Evolutionary conservation across 1,140 invertebrate species (phyloP).

Genomic region (Cotesia vestalis): DNA sequence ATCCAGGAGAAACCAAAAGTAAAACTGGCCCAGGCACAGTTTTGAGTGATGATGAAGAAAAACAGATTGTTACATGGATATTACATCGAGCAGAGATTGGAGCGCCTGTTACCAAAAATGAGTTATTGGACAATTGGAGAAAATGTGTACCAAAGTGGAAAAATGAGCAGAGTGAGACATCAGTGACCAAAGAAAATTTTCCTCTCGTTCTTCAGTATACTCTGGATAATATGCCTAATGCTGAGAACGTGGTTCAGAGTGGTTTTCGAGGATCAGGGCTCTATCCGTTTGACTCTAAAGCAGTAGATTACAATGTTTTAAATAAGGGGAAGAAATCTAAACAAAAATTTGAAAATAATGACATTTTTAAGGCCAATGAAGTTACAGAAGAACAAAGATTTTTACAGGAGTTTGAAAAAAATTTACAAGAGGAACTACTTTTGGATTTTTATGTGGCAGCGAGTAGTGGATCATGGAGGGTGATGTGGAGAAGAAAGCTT

Average conservation of each 20-base stretch:
- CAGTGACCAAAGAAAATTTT: neutral
- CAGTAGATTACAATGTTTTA: neutral
- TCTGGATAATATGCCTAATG: neutral
- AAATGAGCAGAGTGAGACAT: neutral
- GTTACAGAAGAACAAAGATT: neutral
- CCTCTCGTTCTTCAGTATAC: neutral
- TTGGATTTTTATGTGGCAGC: too few species aligned
- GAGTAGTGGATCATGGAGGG: too few species aligned
- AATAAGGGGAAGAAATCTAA: constrained; percentile 15
- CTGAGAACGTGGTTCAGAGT: neutral
- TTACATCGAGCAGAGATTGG: constrained; percentile 45
- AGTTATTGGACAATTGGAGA: constrained; percentile 45
- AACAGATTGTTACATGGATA: constrained; percentile 48
- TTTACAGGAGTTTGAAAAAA: neutral
- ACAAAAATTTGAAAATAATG: neutral
- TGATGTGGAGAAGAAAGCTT: too few species aligned
- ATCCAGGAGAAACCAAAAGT: neutral
- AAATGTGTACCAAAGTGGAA: neutral
- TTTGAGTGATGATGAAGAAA: constrained; percentile 46
- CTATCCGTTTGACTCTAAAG: neutral
- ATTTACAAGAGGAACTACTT: too few species aligned
- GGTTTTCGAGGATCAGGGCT: neutral
- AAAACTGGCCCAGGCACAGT: constrained; percentile 41
- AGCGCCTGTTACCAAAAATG: constrained; percentile 26
- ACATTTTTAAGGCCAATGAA: neutral